These are phyloP conservation scores for Argynnis bischoffii DNA, from an alignment of 2,888 invertebrate genomes.

Conservation along the genomic window DNA sequence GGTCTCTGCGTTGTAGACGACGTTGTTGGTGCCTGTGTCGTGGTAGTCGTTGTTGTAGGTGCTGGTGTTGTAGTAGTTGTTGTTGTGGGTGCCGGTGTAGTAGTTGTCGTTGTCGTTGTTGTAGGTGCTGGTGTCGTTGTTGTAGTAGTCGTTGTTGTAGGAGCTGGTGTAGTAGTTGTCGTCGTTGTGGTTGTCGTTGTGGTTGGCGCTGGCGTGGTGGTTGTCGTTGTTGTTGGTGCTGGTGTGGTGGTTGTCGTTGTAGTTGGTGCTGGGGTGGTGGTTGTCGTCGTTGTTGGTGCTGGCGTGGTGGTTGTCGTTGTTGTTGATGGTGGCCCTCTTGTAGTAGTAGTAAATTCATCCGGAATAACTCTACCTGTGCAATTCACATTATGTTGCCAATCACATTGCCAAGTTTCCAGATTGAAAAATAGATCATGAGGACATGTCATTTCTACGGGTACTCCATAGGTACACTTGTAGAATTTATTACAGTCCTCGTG, in stretches of 20 bases:
- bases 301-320: slow-evolving; percentile 55
- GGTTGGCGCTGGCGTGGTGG: slow-evolving; percentile 53
- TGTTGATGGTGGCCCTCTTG: slow-evolving; percentile 55
- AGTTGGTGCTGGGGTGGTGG: slow-evolving; percentile 7
- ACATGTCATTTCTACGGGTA: slow-evolving; percentile 82
- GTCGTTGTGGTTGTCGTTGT: slow-evolving; percentile 58
- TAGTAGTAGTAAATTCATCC: slow-evolving; percentile 38
- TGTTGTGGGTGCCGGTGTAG: slow-evolving; percentile 10
- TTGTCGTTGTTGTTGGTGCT: slow-evolving; percentile 1
- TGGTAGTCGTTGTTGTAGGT: slow-evolving; percentile 15
- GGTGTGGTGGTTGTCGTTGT: slow-evolving; percentile 13
- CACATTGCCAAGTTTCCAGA: slow-evolving; percentile 78
- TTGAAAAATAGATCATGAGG: slow-evolving; percentile 82
- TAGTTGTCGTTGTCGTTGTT: slow-evolving; percentile 5
- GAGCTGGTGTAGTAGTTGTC: slow-evolving; percentile 42
- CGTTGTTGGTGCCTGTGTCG: slow-evolving; percentile 9
- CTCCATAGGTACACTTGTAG: slow-evolving; percentile 85
- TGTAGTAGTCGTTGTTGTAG: slow-evolving; percentile 9
- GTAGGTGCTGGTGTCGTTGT: slow-evolving; percentile 15
- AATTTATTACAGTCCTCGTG: slow-evolving; percentile 83
- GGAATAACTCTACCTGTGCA: slow-evolving; percentile 72
- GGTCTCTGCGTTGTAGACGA: too few species aligned
- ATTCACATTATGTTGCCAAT: slow-evolving; percentile 83
- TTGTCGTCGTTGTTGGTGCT: slow-evolving; percentile 43
- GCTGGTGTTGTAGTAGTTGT: slow-evolving; percentile 10